phyloP scores from a whole-genome alignment of 2,888 invertebrate genomes.

The Pycnomerus fuliginosus region DNA sequence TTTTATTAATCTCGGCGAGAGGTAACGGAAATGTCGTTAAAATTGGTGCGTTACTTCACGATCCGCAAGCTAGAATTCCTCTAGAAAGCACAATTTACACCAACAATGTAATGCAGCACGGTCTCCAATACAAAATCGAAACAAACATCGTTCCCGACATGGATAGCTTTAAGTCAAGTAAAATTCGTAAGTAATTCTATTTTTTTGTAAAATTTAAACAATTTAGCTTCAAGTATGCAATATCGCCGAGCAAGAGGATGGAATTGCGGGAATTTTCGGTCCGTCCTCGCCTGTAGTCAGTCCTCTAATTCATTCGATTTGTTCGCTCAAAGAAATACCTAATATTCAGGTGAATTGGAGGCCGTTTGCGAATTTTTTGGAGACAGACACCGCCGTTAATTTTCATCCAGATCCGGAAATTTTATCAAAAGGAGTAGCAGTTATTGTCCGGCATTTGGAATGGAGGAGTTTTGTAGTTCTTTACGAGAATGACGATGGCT shows the following conservation, averaged over 20 bases:
- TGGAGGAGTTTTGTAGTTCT: conserved; percentile 79
- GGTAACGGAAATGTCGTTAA: conserved; percentile 2
- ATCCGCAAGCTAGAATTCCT: conserved; percentile 59
- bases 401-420: conserved; percentile 52
- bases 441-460: conserved; percentile 66
- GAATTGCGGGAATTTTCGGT: conserved; percentile 80
- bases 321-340: conserved; percentile 82
- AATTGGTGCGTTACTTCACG: conserved; percentile 1
- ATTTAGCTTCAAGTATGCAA: too few relatives aligned
- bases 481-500: conserved; percentile 75
- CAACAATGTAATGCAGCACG: conserved; percentile 46
- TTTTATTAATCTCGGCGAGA: conserved; percentile 2
- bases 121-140: not conserved
- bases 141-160: conserved; percentile 26
- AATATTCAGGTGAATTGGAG: conserved; percentile 78
- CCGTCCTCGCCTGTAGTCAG: conserved; percentile 65
- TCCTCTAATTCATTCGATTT: conserved; percentile 78
- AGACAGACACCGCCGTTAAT: conserved; percentile 53
- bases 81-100: conserved; percentile 60
- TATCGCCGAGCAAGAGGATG: conserved; percentile 56
- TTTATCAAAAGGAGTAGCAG: conserved; percentile 65
- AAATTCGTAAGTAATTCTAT: conserved; percentile 41
- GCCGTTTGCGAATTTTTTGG: conserved; percentile 54
- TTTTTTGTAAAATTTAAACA: too few relatives aligned
- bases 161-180: conserved; percentile 45